A percentile compares a stretch with the other conserved stretches of the same genome.
These are phyloP conservation scores for Cephus runcator DNA, from an alignment of 2,888 invertebrate species.

Conservation along the genomic window DNA sequence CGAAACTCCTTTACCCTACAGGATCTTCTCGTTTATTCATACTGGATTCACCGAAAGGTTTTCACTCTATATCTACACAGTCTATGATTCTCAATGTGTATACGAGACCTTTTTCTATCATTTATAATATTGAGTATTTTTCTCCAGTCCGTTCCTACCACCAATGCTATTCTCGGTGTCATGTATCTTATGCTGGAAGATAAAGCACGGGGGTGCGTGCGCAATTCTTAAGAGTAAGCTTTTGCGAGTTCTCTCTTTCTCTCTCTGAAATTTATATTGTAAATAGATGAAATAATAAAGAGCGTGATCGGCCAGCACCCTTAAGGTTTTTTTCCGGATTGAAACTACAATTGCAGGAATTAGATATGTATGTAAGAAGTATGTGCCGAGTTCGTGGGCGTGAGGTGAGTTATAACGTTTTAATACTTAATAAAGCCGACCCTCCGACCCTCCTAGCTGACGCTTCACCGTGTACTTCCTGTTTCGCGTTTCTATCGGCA, in stretches of 20 bases:
- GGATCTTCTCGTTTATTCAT: background rate
- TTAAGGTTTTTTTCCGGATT: background rate
- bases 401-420: constrained; percentile 6
- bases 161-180: background rate
- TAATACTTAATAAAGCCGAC: constrained; percentile 14
- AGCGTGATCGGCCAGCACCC: too few species aligned
- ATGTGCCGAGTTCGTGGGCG: background rate
- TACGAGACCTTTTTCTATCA: background rate
- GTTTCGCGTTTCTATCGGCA: background rate
- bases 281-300: background rate
- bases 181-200: background rate
- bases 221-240: background rate
- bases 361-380: background rate
- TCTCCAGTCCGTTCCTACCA: background rate
- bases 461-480: background rate
- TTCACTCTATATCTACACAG: background rate
- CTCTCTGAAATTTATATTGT: too few species aligned
- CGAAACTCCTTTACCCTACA: background rate
- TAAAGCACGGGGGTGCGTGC: background rate
- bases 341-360: background rate
- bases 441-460: background rate
- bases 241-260: background rate
- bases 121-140: background rate
- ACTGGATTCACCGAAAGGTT: background rate
- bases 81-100: too few species aligned